Evolutionary conservation across 2,113 vertebrate genomes (phyloP).

Genomic region (Rhipidura dahli): DNA sequence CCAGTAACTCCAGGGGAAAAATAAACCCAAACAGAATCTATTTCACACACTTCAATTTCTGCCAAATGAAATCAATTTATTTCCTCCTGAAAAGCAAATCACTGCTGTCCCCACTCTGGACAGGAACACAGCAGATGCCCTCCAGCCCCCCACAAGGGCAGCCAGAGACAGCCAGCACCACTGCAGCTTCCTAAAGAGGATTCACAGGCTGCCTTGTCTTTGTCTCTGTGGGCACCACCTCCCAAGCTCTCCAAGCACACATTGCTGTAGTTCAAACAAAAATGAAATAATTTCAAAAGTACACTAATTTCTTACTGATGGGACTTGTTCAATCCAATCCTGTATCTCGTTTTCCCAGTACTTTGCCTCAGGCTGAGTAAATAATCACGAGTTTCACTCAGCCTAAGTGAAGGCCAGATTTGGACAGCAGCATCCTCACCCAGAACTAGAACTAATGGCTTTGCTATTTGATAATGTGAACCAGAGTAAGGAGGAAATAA

Average conservation of each 20-base stretch:
- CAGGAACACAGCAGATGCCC: background rate
- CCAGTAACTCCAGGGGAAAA: background rate
- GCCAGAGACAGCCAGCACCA: background rate
- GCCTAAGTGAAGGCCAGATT: background rate
- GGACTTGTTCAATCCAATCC: background rate
- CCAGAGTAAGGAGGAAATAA: slow-evolving; percentile 12
- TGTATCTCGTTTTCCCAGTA: background rate
- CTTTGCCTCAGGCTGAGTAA: background rate
- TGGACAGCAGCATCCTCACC: background rate
- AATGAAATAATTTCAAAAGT: rapidly evolving
- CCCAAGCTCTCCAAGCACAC: background rate
- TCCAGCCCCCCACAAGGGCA: rapidly evolving
- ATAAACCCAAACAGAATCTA: background rate
- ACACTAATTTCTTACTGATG: background rate
- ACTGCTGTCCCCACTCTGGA: too few species aligned
- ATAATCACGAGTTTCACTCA: background rate
- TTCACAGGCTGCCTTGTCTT: background rate
- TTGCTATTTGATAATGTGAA: background rate
- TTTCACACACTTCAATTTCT: background rate
- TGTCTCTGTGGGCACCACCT: background rate
- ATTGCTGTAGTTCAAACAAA: background rate
- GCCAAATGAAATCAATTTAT: background rate
- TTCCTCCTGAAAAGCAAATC: background rate
- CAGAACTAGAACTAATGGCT: background rate
- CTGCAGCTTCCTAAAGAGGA: background rate